Evolutionary conservation across 2,797 vertebrate species (phyloP).

Genomic region (Hemibagrus guttatus): DNA sequence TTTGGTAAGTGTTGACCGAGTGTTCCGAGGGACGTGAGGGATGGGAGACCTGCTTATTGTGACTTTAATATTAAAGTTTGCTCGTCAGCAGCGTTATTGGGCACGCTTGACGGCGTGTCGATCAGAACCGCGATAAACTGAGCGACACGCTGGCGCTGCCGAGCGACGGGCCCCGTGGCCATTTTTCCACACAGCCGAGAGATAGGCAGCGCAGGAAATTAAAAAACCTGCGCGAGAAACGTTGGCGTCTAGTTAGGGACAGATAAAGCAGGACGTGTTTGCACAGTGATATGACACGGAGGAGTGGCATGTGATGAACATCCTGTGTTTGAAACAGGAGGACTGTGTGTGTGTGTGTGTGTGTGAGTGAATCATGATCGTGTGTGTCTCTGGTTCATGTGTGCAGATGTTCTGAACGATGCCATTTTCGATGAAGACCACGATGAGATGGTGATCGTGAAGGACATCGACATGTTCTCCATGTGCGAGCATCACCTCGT

Average conservation of each 20-base stretch:
- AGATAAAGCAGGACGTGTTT: slow-evolving; percentile 74
- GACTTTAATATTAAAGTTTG: slow-evolving; percentile 11
- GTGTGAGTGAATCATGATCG: slow-evolving; percentile 1
- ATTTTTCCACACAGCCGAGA: slow-evolving; percentile 49
- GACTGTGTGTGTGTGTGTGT: not conserved
- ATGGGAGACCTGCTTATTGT: not conserved
- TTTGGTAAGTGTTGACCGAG: not conserved
- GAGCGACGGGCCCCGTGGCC: slow-evolving; percentile 31
- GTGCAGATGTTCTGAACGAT: slow-evolving; percentile 90
- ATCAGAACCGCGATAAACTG: slow-evolving; percentile 4
- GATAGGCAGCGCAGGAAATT: slow-evolving; percentile 78
- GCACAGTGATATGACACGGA: slow-evolving; percentile 57
- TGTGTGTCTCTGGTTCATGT: slow-evolving; percentile 13
- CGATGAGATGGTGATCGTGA: slow-evolving; percentile 99
- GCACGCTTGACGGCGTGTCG: not conserved
- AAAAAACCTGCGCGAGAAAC: slow-evolving; percentile 65
- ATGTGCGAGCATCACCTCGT: slow-evolving; percentile 99
- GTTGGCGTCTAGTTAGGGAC: slow-evolving; percentile 46
- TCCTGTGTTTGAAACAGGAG: not conserved
- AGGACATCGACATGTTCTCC: slow-evolving; percentile 99
- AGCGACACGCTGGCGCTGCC: not conserved
- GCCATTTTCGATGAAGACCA: slow-evolving; percentile 99
- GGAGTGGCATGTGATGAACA: not conserved
- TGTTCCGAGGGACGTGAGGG: not conserved
- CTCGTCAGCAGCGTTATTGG: not conserved